Evolutionary conservation across 2,797 vertebrate species (phyloP).

Genomic region (Anguilla marmorata): DNA sequence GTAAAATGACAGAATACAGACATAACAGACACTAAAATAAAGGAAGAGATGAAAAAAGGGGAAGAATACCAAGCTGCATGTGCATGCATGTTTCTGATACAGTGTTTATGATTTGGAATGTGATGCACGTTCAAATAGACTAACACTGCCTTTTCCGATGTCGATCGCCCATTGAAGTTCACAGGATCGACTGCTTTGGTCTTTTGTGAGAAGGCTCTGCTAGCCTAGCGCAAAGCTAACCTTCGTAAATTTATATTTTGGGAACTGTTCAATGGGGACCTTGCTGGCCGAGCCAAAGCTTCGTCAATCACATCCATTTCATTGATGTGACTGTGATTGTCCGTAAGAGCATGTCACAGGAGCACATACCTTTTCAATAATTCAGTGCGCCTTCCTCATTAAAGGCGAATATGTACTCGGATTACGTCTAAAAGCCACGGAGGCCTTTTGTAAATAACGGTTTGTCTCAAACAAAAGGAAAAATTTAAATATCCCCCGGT

Average conservation of each 20-base stretch:
- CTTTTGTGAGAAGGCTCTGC: neutral
- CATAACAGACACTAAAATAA: too few relatives aligned
- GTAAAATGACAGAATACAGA: too few relatives aligned
- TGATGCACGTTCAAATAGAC: neutral
- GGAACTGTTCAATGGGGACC: neutral
- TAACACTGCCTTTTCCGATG: neutral
- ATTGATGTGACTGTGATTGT: neutral
- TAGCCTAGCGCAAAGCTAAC: neutral
- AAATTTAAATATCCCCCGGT: neutral
- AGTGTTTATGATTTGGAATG: neutral
- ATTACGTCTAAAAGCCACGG: slow-evolving; percentile 19
- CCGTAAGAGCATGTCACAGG: slow-evolving; percentile 10
- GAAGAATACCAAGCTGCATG: too few relatives aligned
- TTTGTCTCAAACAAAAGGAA: neutral
- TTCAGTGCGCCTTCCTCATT: slow-evolving; percentile 13
- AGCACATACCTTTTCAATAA: slow-evolving; percentile 28
- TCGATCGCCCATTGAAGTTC: neutral
- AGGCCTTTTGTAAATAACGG: slow-evolving; percentile 18
- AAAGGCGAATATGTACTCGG: neutral
- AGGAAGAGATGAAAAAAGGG: too few relatives aligned
- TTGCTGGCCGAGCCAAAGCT: neutral
- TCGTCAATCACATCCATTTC: neutral
- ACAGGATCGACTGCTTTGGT: neutral
- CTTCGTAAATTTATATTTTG: neutral
- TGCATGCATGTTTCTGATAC: neutral